These are phyloP conservation scores for Holacanthella duospinosa DNA, from an alignment of 2,888 invertebrate genomes.

Conservation along the genomic window DNA sequence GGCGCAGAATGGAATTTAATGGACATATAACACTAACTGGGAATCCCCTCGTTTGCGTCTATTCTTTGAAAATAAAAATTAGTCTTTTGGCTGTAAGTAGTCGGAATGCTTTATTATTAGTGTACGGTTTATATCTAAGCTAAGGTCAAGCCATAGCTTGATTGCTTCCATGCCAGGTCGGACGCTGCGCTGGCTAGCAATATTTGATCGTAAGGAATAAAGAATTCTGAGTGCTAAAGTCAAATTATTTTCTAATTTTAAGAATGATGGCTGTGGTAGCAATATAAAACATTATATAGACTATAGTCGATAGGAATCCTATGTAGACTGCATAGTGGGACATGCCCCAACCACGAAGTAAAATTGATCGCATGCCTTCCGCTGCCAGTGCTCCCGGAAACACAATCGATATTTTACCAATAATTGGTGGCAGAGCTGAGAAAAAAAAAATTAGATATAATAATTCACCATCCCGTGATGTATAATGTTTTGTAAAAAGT, in stretches of 20 bases:
- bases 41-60: too few species aligned
- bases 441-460: background rate
- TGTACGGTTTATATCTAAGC: too few species aligned
- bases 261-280: background rate
- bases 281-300: conserved; percentile 18
- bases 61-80: too few species aligned
- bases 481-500: conserved; percentile 41
- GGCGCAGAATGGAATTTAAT: too few species aligned
- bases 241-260: background rate
- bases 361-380: conserved; percentile 24
- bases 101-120: too few species aligned
- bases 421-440: background rate
- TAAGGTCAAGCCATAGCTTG: too few species aligned
- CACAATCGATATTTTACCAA: conserved; percentile 41
- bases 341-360: conserved; percentile 21
- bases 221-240: background rate
- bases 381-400: conserved; percentile 16
- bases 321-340: conserved; percentile 22
- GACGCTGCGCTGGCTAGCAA: too few species aligned
- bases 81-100: too few species aligned
- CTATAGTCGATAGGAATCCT: conserved; percentile 16
- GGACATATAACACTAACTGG: too few species aligned
- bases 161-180: too few species aligned
- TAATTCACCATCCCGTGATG: background rate
- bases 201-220: too few species aligned